phyloP scores from a whole-genome alignment of 2,113 vertebrate species.

The Caretta caretta region DNA sequence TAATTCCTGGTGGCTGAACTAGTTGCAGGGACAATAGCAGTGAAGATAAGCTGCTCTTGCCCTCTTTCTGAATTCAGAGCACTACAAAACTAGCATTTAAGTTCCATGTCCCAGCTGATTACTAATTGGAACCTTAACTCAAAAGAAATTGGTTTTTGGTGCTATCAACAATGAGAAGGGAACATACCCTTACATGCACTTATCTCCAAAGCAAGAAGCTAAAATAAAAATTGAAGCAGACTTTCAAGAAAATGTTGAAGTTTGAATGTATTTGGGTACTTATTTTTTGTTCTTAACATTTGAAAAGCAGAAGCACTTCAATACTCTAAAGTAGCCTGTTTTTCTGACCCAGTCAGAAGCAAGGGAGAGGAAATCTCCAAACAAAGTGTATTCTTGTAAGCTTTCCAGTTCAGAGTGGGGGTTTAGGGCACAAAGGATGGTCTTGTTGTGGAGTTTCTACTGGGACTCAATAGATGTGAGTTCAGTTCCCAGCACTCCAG shows the following conservation, averaged over 20 bases:
- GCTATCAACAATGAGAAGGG: background rate
- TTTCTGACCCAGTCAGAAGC: background rate
- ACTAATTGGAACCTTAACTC: background rate
- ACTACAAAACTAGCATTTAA: background rate
- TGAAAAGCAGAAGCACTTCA: background rate
- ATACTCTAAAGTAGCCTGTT: background rate
- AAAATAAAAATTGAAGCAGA: background rate
- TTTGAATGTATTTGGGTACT: background rate
- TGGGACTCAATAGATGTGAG: background rate
- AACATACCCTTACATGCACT: background rate
- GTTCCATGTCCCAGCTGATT: background rate
- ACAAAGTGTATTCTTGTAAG: background rate
- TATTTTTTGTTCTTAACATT: background rate
- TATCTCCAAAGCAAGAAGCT: background rate
- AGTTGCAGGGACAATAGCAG: background rate
- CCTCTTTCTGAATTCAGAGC: background rate
- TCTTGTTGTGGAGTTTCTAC: background rate
- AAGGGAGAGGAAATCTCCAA: background rate
- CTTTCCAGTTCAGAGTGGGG: background rate
- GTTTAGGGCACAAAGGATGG: background rate
- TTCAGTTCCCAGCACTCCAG: fast-evolving
- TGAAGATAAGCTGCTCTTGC: background rate
- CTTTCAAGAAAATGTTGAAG: background rate
- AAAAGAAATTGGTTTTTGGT: background rate
- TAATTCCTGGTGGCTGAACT: background rate